Conservation (phyloP, 2,797 vertebrate genomes). For the Notolabrus celidotus region DNA sequence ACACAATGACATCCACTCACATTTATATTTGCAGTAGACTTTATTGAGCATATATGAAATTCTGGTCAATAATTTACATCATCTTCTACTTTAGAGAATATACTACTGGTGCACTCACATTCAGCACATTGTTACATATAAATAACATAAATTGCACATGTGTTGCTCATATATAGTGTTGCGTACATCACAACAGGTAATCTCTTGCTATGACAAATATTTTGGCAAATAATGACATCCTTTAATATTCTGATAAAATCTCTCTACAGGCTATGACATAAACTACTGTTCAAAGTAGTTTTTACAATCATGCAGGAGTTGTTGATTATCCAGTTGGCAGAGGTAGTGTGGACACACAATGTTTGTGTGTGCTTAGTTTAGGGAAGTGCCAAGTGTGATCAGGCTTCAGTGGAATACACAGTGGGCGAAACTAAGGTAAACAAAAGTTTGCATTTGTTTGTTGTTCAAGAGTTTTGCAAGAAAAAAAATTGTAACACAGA, state of each 20-base stretch:
- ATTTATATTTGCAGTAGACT: background rate
- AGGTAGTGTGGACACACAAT: background rate
- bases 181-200: slow-evolving; percentile 5
- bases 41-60: slow-evolving; percentile 29
- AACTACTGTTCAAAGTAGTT: background rate
- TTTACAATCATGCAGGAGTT: slow-evolving; percentile 26
- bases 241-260: background rate
- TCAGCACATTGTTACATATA: slow-evolving; percentile 13
- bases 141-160: background rate
- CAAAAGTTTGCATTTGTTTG: background rate
- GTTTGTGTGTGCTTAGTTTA: background rate
- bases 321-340: background rate
- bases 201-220: slow-evolving; percentile 14
- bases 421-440: background rate
- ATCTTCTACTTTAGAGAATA: slow-evolving; percentile 3
- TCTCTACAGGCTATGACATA: slow-evolving; percentile 5
- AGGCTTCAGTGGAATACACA: background rate
- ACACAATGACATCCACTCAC: background rate
- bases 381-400: background rate
- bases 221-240: background rate
- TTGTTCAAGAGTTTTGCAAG: background rate
- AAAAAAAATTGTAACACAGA: too few species aligned
- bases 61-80: slow-evolving; percentile 11
- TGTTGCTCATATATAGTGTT: slow-evolving; percentile 4
- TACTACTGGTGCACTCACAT: slow-evolving; percentile 23